Evolutionary conservation across 2,888 invertebrate genomes (phyloP).

Genomic region (Caenorhabditis zanzibari): DNA sequence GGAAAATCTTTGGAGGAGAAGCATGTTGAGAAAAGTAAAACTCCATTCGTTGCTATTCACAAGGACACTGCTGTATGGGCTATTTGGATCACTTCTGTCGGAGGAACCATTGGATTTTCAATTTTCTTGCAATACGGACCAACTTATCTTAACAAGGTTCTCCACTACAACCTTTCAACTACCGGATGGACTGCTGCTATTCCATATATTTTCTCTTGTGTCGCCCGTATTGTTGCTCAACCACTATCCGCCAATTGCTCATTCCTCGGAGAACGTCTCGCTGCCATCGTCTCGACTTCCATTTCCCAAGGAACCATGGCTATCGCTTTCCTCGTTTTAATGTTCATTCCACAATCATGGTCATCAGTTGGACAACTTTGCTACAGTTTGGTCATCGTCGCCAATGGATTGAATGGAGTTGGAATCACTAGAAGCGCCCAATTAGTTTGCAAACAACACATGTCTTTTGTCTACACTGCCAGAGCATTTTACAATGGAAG

Average conservation of each 20-base stretch:
- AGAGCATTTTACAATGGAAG: conserved; percentile 55
- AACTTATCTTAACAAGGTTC: conserved; percentile 68
- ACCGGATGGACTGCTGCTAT: conserved; percentile 70
- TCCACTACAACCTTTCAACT: conserved; percentile 66
- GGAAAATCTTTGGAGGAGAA: conserved; percentile 68
- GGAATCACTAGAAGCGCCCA: conserved; percentile 69
- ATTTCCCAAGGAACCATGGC: conserved; percentile 69
- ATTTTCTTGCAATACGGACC: conserved; percentile 70
- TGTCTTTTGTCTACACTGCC: conserved; percentile 66
- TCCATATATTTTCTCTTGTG: conserved; percentile 68
- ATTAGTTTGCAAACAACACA: conserved; percentile 67
- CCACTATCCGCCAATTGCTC: conserved; percentile 66
- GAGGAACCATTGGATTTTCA: conserved; percentile 69
- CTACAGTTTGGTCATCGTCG: conserved; percentile 68
- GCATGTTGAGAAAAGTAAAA: conserved; percentile 65
- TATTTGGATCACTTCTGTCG: conserved; percentile 67
- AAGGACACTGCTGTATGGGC: conserved; percentile 65
- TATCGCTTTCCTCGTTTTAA: conserved; percentile 64
- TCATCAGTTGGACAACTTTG: conserved; percentile 63
- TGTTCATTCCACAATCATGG: conserved; percentile 67
- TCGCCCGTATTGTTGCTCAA: conserved; percentile 66
- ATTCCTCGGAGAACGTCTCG: conserved; percentile 68
- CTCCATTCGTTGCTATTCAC: conserved; percentile 63
- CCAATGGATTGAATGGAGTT: conserved; percentile 70
- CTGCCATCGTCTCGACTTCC: conserved; percentile 66